phyloP scores from a whole-genome alignment of 2,797 vertebrate genomes.

The Hapalemur alaotrensis region DNA sequence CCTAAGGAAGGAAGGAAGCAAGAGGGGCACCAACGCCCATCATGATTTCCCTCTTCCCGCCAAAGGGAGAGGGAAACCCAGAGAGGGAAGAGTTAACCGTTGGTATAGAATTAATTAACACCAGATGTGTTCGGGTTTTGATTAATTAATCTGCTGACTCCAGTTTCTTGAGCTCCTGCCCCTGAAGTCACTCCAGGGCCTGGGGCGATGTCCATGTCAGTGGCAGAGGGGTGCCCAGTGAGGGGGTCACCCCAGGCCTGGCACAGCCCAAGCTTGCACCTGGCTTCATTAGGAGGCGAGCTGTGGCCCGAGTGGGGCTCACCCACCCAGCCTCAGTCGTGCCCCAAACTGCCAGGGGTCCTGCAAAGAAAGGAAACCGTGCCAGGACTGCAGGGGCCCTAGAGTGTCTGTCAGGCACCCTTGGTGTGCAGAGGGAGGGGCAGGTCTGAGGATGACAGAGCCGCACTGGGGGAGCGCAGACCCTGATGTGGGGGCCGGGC shows the following conservation, averaged over 20 bases:
- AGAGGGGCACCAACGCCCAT: neutral
- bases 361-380: neutral
- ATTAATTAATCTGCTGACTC: constrained; percentile 81
- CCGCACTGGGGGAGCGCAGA: neutral
- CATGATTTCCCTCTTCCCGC: neutral
- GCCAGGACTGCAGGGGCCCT: neutral
- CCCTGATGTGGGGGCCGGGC: rapidly evolving
- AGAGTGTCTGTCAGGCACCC: neutral
- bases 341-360: neutral
- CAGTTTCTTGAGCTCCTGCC: constrained; percentile 54
- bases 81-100: constrained; percentile 78
- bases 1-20: neutral
- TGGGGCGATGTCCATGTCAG: neutral
- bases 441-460: neutral
- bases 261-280: neutral
- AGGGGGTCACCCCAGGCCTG: neutral
- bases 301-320: neutral
- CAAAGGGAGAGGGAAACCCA: neutral
- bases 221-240: neutral
- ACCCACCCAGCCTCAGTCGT: neutral
- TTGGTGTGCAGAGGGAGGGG: neutral
- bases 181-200: constrained; percentile 2
- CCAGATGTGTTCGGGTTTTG: constrained; percentile 80
- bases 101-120: constrained; percentile 80
- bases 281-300: neutral